phyloP scores from a whole-genome alignment of 2,888 invertebrate species.

The Holacanthella duospinosa region DNA sequence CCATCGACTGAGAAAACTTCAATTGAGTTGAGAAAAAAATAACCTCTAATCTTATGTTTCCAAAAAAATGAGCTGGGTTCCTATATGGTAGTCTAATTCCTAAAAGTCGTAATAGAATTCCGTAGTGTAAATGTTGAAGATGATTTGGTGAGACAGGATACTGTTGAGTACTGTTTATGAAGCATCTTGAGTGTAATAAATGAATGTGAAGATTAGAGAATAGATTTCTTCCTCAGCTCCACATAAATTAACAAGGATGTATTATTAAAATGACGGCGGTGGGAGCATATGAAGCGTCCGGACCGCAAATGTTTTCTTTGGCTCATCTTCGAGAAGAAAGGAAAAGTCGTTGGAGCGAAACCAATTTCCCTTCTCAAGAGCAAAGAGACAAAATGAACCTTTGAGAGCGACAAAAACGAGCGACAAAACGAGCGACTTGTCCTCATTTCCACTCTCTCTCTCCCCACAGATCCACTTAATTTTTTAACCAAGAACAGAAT shows the following conservation, averaged over 20 bases:
- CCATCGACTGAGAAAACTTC: too few species aligned
- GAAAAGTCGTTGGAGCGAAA: conserved; percentile 36
- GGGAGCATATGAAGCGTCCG: neutral
- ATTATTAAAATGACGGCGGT: conserved; percentile 34
- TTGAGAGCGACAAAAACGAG: neutral
- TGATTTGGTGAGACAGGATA: conserved; percentile 39
- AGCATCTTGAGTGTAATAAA: conserved; percentile 22
- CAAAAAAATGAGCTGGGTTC: too few species aligned
- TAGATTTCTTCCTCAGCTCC: conserved; percentile 36
- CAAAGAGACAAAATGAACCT: neutral
- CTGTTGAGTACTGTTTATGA: conserved; percentile 29
- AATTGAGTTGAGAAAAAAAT: too few species aligned
- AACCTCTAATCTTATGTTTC: too few species aligned
- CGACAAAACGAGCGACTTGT: too few species aligned
- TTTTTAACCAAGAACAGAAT: neutral
- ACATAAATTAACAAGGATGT: conserved; percentile 39
- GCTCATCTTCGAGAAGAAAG: conserved; percentile 16
- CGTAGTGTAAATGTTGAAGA: conserved; percentile 34
- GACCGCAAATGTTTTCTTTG: conserved; percentile 37
- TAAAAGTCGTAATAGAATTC: neutral
- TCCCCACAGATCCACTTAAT: neutral
- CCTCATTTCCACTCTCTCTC: neutral
- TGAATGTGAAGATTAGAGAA: conserved; percentile 38
- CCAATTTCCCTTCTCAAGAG: conserved; percentile 36
- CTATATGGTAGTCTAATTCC: too few species aligned